Conservation (phyloP, 2,888 invertebrate species). For the Lepidonotus clava region DNA sequence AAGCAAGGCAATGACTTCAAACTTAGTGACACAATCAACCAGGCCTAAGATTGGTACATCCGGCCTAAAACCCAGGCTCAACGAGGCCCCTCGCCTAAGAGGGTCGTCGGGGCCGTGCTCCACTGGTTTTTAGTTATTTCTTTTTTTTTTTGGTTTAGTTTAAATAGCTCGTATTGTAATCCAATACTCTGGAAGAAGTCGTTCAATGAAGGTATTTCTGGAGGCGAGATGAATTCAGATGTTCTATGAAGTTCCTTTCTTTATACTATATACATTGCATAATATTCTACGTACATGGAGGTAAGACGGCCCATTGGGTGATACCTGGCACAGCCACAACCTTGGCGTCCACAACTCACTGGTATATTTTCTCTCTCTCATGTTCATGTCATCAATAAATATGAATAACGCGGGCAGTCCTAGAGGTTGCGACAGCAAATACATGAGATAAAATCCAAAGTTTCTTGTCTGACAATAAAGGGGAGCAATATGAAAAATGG, state of each 20-base stretch:
- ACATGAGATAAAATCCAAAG: constrained; percentile 33
- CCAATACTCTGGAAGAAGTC: constrained; percentile 19
- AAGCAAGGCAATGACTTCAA: constrained; percentile 40
- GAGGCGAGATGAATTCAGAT: neutral
- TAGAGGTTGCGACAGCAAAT: neutral
- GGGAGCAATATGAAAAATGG: too few species aligned
- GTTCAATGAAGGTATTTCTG: constrained; percentile 11
- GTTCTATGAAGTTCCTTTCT: constrained; percentile 14
- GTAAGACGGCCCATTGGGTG: neutral
- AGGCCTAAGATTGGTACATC: constrained; percentile 13
- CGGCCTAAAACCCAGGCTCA: constrained; percentile 42
- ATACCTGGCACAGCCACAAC: neutral
- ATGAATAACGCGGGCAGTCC: neutral
- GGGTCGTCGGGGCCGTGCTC: constrained; percentile 32
- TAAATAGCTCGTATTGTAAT: neutral
- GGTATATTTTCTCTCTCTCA: neutral
- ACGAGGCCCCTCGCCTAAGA: neutral
- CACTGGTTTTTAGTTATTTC: neutral
- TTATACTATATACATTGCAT: constrained; percentile 47
- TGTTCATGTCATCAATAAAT: neutral
- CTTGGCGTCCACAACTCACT: neutral
- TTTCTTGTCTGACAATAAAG: neutral
- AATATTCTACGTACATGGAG: constrained; percentile 32
- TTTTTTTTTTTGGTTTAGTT: too few species aligned
- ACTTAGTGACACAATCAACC: constrained; percentile 37